Percentiles rank a stretch among this genome's conserved stretches.
Evolutionary conservation across 1,140 invertebrate species (phyloP).

Genomic region (Ruditapes philippinarum): DNA sequence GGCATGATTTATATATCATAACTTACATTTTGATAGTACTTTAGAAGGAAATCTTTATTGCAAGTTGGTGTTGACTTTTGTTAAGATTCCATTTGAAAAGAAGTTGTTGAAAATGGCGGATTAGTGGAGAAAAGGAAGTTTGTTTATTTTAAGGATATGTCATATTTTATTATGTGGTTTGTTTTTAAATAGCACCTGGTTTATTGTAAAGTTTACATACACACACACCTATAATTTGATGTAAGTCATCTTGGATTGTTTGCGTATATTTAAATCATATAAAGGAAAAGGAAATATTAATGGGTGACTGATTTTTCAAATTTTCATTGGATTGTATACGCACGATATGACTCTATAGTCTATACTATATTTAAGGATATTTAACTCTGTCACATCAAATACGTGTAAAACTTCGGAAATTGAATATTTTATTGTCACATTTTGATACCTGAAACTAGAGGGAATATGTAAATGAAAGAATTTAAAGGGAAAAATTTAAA

Average conservation of each 20-base stretch:
- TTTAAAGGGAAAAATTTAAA: neutral
- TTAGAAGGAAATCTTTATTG: no score
- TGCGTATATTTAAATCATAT: no score
- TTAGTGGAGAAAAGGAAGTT: neutral
- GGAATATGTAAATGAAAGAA: neutral
- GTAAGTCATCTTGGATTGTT: no score
- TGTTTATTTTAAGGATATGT: neutral
- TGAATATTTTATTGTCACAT: neutral
- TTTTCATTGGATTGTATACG: neutral
- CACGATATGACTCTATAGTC: no score
- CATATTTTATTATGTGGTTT: no score
- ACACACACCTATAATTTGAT: no score
- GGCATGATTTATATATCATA: no score
- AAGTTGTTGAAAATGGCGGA: neutral
- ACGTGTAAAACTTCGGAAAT: conserved; percentile 6
- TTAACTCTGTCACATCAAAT: neutral
- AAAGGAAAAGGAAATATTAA: neutral
- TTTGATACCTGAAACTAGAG: conserved; percentile 9
- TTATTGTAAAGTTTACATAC: no score
- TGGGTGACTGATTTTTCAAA: neutral
- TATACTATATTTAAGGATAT: no score
- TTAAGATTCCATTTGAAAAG: no score
- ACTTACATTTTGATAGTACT: no score
- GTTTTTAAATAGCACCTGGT: neutral
- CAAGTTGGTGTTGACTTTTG: no score